These are phyloP conservation scores for Nixonia krombeini DNA, from an alignment of 1,140 invertebrate genomes.

Conservation along the genomic window DNA sequence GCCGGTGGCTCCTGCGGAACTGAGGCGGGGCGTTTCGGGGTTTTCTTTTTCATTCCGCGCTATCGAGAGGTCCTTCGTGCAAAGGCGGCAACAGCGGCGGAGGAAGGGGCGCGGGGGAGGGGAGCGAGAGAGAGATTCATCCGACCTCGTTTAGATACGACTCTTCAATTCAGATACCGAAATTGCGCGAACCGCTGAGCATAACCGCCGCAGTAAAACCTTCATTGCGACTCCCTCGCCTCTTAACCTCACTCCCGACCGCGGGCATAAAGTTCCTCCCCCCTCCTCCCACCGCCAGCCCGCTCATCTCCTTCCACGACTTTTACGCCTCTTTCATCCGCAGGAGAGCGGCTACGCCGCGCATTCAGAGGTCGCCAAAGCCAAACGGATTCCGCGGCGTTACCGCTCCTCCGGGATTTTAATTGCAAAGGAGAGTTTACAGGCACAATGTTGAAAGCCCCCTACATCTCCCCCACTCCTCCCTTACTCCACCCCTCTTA, in stretches of 20 bases:
- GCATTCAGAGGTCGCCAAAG: conserved; percentile 18
- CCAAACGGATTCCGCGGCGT: conserved; percentile 14
- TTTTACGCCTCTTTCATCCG: conserved; percentile 32
- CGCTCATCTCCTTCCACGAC: conserved; percentile 11
- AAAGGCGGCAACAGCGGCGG: conserved; percentile 9
- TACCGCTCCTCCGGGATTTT: conserved; percentile 24
- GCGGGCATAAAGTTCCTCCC: conserved; percentile 18
- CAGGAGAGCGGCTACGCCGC: neutral
- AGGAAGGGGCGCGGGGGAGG: conserved; percentile 9
- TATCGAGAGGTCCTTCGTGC: conserved; percentile 22
- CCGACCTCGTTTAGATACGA: conserved; percentile 31
- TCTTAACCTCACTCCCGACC: conserved; percentile 15
- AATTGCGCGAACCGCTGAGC: conserved; percentile 30
- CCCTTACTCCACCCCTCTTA: too few species aligned
- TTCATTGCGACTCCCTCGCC: conserved; percentile 13
- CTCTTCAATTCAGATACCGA: conserved; percentile 31
- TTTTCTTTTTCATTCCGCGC: conserved; percentile 20
- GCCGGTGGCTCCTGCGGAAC: conserved; percentile 11
- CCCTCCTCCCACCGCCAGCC: too few species aligned
- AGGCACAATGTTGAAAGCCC: conserved; percentile 31
- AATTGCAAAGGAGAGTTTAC: conserved; percentile 35
- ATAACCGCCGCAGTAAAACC: conserved; percentile 28
- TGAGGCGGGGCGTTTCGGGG: conserved; percentile 14
- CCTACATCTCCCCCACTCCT: too few species aligned
- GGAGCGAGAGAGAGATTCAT: conserved; percentile 7